Evolutionary conservation across 2,888 invertebrate genomes (phyloP), one percentile per base, ranked within the genome.

Genomic region (Sarcophaga variegata): DNA sequence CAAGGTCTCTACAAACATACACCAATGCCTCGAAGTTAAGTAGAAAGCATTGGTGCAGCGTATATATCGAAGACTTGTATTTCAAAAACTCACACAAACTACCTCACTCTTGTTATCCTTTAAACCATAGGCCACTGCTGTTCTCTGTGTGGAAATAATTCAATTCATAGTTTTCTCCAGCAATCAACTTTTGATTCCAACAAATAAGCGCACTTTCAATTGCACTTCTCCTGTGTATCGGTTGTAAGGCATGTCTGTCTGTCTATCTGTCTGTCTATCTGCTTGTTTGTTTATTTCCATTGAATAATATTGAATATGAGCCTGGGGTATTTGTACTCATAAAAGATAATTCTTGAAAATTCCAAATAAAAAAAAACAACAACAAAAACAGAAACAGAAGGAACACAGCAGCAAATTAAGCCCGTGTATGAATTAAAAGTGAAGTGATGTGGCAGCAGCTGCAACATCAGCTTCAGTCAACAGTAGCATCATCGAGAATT

Each of bases 281-380:
- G 76, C 67, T 76, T 54, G 45, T 11, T 54, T 66, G 8, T 37
- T 37, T 37, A 37, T 75, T 79, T 86, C 83, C 80, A 69, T 77
- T 81, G 60, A 77, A 86, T 86, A 81, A 81, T 84, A 87, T 81
- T 84, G 84, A 87, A 84, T 87, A 81, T 81, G 84, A 84, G 87
- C 87, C 81, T 75, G 20, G 78, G 74, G 83, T 78, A 86, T 81
- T 83, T 71, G 45, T 59, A 27, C 70, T 64, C 47, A 25, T 74
- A 59, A 22, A 64, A 83, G 86, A 83, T 86, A 83, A 80, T 75
- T 78, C 64, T 62, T 25, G 8, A 22, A 45, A 20, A 60, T 20
- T 47, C 47, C 62, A 66, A 49, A 69, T 37, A 77, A 70, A 72
- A 64, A 67, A 22, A 67, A 37, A 76, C 66, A 71, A 63, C 22